Evolutionary conservation across 2,797 vertebrate species (phyloP).

Genomic region (Ispidina picta): DNA sequence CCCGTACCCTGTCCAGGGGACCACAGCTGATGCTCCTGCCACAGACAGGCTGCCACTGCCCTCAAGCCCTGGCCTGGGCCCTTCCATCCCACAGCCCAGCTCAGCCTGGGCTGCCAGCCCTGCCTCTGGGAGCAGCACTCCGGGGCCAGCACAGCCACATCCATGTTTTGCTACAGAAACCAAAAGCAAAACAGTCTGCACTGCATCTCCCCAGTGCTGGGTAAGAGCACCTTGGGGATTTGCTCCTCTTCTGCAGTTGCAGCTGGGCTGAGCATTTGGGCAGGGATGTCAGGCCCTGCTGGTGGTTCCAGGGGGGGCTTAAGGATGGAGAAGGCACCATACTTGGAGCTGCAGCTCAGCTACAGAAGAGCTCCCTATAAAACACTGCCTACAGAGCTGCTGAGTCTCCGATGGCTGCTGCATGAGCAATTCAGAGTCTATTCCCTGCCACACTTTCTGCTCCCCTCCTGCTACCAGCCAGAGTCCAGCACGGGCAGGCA

Average conservation of each 20-base stretch:
- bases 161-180: accelerated
- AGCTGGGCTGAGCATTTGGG: background rate
- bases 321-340: background rate
- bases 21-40: background rate
- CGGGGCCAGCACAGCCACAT: background rate
- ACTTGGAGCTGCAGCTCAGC: background rate
- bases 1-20: background rate
- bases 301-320: background rate
- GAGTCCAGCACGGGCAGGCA: accelerated
- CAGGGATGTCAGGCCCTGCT: background rate
- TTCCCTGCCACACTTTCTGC: background rate
- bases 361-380: background rate
- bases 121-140: background rate
- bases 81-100: background rate
- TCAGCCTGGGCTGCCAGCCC: background rate
- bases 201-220: background rate
- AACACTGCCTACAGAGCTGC: slow-evolving; percentile 7
- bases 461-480: background rate
- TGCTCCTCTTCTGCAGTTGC: background rate
- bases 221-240: background rate
- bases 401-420: background rate
- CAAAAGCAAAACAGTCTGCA: background rate
- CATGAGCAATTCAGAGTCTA: background rate
- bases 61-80: background rate
- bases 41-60: background rate